These are phyloP conservation scores for Asbolus verrucosus DNA, from an alignment of 1,140 invertebrate genomes.

Conservation along the genomic window DNA sequence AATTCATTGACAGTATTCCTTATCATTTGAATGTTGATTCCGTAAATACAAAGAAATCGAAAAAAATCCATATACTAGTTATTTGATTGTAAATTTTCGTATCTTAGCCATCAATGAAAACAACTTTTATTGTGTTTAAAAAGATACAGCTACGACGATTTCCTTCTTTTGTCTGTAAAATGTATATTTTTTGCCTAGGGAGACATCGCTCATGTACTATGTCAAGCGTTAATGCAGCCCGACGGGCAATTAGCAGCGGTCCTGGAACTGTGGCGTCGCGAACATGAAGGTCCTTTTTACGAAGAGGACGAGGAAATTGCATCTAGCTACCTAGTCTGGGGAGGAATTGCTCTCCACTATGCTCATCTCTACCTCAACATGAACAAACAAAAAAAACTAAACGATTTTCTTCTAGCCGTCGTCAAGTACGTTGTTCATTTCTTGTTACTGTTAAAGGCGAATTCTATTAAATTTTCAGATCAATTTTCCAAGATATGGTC, in stretches of 20 bases:
- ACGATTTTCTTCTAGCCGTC: slow-evolving; percentile 79
- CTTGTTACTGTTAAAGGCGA: no score
- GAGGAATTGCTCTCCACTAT: slow-evolving; percentile 73
- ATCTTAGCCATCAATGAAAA: neutral
- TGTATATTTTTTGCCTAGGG: slow-evolving; percentile 48
- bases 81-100: no score
- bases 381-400: slow-evolving; percentile 75
- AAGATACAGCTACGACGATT: no score
- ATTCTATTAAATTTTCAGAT: slow-evolving; percentile 64
- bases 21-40: no score
- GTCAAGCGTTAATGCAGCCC: slow-evolving; percentile 70
- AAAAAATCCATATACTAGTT: no score
- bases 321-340: slow-evolving; percentile 74
- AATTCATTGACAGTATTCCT: no score
- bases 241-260: slow-evolving; percentile 71
- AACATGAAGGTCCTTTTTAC: slow-evolving; percentile 67
- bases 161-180: slow-evolving; percentile 4
- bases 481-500: slow-evolving; percentile 85
- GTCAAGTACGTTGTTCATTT: slow-evolving; percentile 70
- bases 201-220: slow-evolving; percentile 66
- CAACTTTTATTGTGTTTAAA: slow-evolving; percentile 4
- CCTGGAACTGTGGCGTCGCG: slow-evolving; percentile 65
- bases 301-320: slow-evolving; percentile 78
- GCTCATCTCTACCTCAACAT: slow-evolving; percentile 73
- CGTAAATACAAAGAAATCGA: no score